phyloP scores from a whole-genome alignment of 2,888 invertebrate species.

The Alitta virens region DNA sequence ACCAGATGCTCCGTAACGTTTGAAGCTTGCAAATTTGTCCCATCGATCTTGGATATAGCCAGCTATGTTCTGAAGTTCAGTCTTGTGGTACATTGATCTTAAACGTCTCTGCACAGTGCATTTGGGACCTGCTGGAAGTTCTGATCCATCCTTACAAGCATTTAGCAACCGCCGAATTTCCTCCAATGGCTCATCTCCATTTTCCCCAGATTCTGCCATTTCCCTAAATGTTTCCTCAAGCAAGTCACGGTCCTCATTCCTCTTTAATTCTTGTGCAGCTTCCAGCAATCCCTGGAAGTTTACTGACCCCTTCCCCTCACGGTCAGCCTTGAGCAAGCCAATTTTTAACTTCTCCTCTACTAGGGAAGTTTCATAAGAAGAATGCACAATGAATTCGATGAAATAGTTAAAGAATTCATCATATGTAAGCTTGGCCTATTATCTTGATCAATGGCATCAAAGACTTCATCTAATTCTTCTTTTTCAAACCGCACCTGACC shows the following conservation, averaged over 20 bases:
- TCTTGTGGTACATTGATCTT: background rate
- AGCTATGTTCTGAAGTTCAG: background rate
- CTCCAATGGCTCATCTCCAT: conserved; percentile 21
- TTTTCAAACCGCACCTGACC: conserved; percentile 21
- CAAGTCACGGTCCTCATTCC: conserved; percentile 1
- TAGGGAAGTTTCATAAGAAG: background rate
- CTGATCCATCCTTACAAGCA: background rate
- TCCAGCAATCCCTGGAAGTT: conserved; percentile 30
- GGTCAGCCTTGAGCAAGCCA: conserved; percentile 29
- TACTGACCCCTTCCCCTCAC: conserved; percentile 26
- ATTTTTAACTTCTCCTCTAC: conserved; percentile 17
- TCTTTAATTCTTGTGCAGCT: conserved; percentile 22
- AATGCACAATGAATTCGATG: conserved; percentile 20
- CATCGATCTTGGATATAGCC: conserved; percentile 4
- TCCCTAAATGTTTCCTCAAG: conserved; percentile 22
- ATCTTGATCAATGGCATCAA: conserved; percentile 12
- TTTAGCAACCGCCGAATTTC: conserved; percentile 22
- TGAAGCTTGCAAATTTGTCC: conserved; percentile 24
- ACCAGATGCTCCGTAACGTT: conserved; percentile 25
- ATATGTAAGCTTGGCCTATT: conserved; percentile 14
- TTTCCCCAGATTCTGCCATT: conserved; percentile 10
- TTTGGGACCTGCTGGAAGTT: background rate
- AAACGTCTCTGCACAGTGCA: background rate
- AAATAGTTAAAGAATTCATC: conserved; percentile 29
- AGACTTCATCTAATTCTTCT: conserved; percentile 22